phyloP scores from a whole-genome alignment of 2,888 invertebrate species.

The Trisateles emortualis region DNA sequence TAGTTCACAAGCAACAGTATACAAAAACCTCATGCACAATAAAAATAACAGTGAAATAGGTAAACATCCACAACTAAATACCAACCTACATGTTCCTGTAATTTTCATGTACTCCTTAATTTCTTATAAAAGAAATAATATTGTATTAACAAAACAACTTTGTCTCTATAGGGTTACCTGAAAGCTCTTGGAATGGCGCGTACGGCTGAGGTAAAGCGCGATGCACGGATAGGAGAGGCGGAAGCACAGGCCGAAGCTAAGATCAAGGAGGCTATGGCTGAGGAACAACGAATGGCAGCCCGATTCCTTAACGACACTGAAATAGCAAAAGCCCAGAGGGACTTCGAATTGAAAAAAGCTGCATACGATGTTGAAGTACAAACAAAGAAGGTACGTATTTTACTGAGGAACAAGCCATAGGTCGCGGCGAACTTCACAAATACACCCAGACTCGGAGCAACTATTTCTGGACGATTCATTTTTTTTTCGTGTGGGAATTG shows the following conservation, averaged over 20 bases:
- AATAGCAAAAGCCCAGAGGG: conserved; percentile 98
- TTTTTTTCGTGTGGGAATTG: too few species aligned
- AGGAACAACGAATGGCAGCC: conserved; percentile 98
- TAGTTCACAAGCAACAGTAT: too few species aligned
- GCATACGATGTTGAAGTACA: conserved; percentile 99
- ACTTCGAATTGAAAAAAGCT: conserved; percentile 98
- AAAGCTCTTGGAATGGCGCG: conserved; percentile 98
- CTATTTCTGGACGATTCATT: too few species aligned
- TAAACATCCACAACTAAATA: too few species aligned
- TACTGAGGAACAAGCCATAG: too few species aligned
- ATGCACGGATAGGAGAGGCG: conserved; percentile 98
- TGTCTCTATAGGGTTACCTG: conserved; percentile 91
- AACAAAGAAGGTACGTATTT: conserved; percentile 90
- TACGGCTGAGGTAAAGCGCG: conserved; percentile 97
- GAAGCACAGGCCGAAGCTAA: conserved; percentile 97
- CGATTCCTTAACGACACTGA: conserved; percentile 98
- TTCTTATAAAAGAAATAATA: not conserved
- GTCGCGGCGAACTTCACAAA: too few species aligned
- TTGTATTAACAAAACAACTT: not conserved
- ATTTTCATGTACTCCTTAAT: too few species aligned
- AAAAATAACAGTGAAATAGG: too few species aligned
- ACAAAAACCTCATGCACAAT: too few species aligned
- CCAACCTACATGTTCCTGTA: too few species aligned
- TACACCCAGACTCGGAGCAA: too few species aligned
- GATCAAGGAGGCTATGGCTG: conserved; percentile 98